Percentiles rank a stretch among this genome's conserved stretches.
Evolutionary conservation across 2,113 vertebrate species (phyloP).

Genomic region (Cynocephalus volans): DNA sequence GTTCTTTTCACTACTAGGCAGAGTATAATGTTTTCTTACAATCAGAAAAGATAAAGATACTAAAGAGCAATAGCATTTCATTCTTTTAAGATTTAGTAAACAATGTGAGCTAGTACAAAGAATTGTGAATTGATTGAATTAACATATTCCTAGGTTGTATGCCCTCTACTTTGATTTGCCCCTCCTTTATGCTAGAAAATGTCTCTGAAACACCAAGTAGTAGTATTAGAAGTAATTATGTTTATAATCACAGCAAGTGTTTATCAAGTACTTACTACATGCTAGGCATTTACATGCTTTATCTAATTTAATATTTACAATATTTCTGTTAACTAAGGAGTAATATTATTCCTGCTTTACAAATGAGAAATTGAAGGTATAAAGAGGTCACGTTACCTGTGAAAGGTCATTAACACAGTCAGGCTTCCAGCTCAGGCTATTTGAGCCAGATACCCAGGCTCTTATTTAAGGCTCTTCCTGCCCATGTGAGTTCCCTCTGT

Average conservation of each 20-base stretch:
- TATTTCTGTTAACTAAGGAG: not conserved
- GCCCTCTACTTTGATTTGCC: not conserved
- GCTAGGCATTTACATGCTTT: not conserved
- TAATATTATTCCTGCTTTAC: not conserved
- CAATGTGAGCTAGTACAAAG: not conserved
- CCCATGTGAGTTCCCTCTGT: no score
- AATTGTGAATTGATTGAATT: not conserved
- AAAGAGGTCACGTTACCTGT: not conserved
- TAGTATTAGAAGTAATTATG: not conserved
- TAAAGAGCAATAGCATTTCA: not conserved
- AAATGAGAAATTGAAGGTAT: not conserved
- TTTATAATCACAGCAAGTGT: not conserved
- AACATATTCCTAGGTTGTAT: not conserved
- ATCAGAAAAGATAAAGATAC: slow-evolving; percentile 4
- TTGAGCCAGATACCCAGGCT: not conserved
- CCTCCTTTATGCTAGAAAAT: not conserved
- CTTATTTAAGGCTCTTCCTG: no score
- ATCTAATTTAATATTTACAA: slow-evolving; percentile 36
- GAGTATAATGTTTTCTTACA: not conserved
- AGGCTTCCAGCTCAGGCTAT: not conserved
- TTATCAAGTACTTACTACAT: not conserved
- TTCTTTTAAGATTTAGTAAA: slow-evolving; percentile 47
- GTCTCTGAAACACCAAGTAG: not conserved
- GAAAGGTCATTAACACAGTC: not conserved
- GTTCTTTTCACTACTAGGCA: not conserved